These are phyloP conservation scores for Podarcis siculus DNA, from an alignment of 2,797 vertebrate species.

Conservation along the genomic window DNA sequence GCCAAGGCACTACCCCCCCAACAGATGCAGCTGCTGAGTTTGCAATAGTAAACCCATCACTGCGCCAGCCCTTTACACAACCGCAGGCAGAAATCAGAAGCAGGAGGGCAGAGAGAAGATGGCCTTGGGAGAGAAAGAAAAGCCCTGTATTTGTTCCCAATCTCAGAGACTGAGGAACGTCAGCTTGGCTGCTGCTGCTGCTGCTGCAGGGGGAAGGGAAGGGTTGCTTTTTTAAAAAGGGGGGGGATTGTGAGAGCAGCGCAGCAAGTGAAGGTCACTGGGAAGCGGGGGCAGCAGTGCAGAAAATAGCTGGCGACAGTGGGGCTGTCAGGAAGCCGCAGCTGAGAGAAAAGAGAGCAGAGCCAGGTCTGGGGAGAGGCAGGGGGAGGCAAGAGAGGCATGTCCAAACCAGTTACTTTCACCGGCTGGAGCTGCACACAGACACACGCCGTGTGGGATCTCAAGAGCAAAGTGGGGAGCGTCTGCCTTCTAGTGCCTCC, in stretches of 20 bases:
- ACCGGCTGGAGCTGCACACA: not conserved
- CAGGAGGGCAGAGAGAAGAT: not conserved
- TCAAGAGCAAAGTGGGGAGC: too few species aligned
- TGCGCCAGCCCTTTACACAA: not conserved
- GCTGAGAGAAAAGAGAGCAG: not conserved
- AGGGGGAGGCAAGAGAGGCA: not conserved
- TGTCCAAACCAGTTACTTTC: not conserved
- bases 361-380: not conserved
- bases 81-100: not conserved
- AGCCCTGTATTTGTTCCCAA: not conserved
- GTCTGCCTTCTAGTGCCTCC: not conserved
- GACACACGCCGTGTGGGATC: too few species aligned
- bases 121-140: not conserved
- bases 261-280: slow-evolving; percentile 22
- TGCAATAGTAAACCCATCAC: not conserved
- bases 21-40: slow-evolving; percentile 8
- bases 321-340: slow-evolving; percentile 14
- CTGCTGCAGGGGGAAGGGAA: not conserved
- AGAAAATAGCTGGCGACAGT: slow-evolving; percentile 30
- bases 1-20: not conserved
- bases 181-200: not conserved
- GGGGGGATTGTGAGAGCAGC: not conserved
- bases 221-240: too few species aligned
- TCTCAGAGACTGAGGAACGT: not conserved
- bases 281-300: slow-evolving; percentile 33